Conservation (phyloP, 1,140 invertebrate genomes). For the Drosophila bifasciata region DNA sequence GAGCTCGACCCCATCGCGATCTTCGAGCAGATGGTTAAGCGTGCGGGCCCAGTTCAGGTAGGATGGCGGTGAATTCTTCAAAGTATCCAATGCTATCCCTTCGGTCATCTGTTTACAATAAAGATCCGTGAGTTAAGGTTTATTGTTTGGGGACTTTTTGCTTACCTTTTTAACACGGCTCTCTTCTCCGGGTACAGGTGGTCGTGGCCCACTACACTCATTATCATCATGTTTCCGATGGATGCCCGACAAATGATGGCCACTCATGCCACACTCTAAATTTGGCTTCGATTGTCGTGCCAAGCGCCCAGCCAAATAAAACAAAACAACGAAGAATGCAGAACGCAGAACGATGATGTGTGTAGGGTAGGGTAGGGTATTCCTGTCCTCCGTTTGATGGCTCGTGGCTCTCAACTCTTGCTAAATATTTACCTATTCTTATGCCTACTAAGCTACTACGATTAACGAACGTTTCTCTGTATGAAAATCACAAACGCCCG, state of each 20-base stretch:
- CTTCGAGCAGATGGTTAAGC: constrained; percentile 91
- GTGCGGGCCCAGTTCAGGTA: constrained; percentile 94
- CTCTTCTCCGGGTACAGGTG: constrained; percentile 84
- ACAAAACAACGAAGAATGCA: no score
- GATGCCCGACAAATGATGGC: constrained; percentile 70
- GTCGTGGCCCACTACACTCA: constrained; percentile 84
- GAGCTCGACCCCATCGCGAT: constrained; percentile 93
- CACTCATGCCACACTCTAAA: constrained; percentile 82
- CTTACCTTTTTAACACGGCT: constrained; percentile 82
- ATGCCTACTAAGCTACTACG: constrained; percentile 56
- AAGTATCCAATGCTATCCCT: constrained; percentile 84
- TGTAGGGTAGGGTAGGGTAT: no score
- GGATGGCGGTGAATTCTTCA: constrained; percentile 88
- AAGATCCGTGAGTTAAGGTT: not conserved
- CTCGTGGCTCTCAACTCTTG: constrained; percentile 18
- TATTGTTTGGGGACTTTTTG: no score
- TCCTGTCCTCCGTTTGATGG: not conserved
- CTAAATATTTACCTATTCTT: constrained; percentile 61
- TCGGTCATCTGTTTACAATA: constrained; percentile 77
- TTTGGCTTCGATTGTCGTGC: constrained; percentile 41
- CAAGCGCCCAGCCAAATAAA: constrained; percentile 9
- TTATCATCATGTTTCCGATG: constrained; percentile 84
- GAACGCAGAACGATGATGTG: no score
- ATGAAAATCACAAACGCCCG: constrained; percentile 79
- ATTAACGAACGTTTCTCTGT: constrained; percentile 57